Evolutionary conservation across 2,797 vertebrate species (phyloP), one percentile per base, ranked within the genome.

Genomic region (Hylomyscus alleni): DNA sequence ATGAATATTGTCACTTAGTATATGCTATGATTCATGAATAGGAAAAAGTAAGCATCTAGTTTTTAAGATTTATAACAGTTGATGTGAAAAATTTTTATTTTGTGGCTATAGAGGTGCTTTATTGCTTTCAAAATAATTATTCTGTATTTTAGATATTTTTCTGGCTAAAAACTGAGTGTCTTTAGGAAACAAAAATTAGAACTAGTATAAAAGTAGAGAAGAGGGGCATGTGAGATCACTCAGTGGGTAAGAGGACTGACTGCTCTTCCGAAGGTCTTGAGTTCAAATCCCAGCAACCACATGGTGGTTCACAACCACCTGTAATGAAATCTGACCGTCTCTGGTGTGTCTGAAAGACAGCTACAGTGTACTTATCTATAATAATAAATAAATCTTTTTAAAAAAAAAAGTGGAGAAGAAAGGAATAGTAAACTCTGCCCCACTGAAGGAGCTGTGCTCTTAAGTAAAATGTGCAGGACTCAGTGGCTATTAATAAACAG

Each of bases 121-220:
- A 77, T 87, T 90, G 24, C 24, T 93, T 96, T 95, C 62, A 60
- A 83, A 60, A 87, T 95, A 93, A 56, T 93, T 87, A 58, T 77
- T 91, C n/a, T 87, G 29, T 93, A 37, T 84, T 54, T 96, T 54
- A 90, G 4, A 90, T 90, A 93, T 96, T 86, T 95, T 96, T 24
- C 44, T 88, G 29, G 5, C 90, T 95, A 88, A 60, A 26, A 92
- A 72, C 34, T 67, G 20, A 84, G 34, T 31, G 67, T 72, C 91
- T 29, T 90, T 90, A 93, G 15, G 77, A 94, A 96, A 88, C 19
- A 93, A 54, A 73, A 73, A 29, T 89, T 95, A 76, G 56, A n/a
- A 77, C 11, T 56, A 72, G 37, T 84, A 24, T 93, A 87, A 89
- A 89, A 92, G 24, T 89, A 7, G 29, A 89, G 4, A 87, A 87